Evolutionary conservation across 2,797 vertebrate genomes (phyloP).

Genomic region (Parotocinclus haroldoi): DNA sequence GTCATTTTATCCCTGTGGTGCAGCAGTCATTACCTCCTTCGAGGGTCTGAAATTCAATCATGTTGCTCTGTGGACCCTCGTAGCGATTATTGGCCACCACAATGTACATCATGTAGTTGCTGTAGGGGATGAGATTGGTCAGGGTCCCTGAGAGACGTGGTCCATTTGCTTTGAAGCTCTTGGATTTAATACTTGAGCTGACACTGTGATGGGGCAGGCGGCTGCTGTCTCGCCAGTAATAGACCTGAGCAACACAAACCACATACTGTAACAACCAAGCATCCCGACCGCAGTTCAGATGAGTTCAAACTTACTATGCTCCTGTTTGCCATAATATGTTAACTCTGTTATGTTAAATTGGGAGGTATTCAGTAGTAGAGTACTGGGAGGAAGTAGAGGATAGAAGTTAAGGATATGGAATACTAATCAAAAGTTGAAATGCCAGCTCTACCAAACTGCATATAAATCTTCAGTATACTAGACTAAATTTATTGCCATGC

Average conservation of each 20-base stretch:
- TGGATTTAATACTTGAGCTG: conserved; percentile 82
- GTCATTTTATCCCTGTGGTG: not conserved
- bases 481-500: too few species aligned
- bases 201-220: conserved; percentile 86
- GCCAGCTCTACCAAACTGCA: too few species aligned
- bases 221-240: conserved; percentile 97
- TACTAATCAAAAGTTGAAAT: not conserved
- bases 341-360: too few species aligned
- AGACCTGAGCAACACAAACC: conserved; percentile 73
- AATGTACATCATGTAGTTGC: conserved; percentile 95
- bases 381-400: too few species aligned
- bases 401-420: too few species aligned
- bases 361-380: too few species aligned
- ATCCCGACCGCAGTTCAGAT: not conserved
- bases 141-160: conserved; percentile 82
- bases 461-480: too few species aligned
- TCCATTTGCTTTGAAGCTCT: conserved; percentile 78
- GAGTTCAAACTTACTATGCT: not conserved
- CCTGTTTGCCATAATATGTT: not conserved
- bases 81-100: conserved; percentile 90
- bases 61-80: conserved; percentile 86
- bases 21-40: conserved; percentile 85
- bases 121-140: conserved; percentile 85
- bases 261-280: not conserved
- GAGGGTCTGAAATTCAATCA: conserved; percentile 87